Evolutionary conservation across 2,888 invertebrate species (phyloP), one percentile per base, ranked within the genome.

Genomic region (Ophion slaviceki): DNA sequence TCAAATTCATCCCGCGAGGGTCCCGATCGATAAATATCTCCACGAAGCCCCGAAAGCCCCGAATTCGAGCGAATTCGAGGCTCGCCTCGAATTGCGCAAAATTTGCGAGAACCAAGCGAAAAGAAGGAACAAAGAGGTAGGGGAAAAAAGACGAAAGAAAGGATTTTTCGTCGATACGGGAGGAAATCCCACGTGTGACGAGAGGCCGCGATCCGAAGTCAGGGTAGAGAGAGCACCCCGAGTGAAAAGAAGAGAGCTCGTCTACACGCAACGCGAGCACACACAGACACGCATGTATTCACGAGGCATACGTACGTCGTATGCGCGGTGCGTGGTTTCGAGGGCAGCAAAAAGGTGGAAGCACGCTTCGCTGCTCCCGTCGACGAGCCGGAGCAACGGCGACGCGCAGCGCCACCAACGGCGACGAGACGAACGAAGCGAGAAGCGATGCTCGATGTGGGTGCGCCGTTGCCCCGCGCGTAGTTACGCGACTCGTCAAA

Each of bases 341-440:
- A 91, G 92, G 90, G 89, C 90, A 91, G 90, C 92, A 90, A 71
- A 91, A 90, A 92, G 92, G 92, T 93, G 93, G 93, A 94, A 94
- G 92, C 90, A 93, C 93, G 93, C 93, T 93, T 92, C 90, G 93
- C 87, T 94, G 93, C 91, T 88, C 91, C 87, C 91, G 92, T 88
- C 88, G 87, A 84, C 86, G 88, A 87, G 87, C 80, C 87, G 85
- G 84, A 89, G 86, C 85, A 74, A 32, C 72, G 40, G 70, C 82
- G 47, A 14, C 47, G 47, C 47, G 47, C 47, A 74, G 68, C 74
- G 71, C 67, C 70, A 74, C 81, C 86, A 80, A 79, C 68, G 86
- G 71, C 82, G 71, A 78, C 87, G 87, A 86, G 85, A 75, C 86
- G 87, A 86, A 84, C 88, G 82, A 83, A 88, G 78, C 76, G 87